phyloP scores from a whole-genome alignment of 1,140 invertebrate genomes.

The Hyposmocoma kahamanoa region DNA sequence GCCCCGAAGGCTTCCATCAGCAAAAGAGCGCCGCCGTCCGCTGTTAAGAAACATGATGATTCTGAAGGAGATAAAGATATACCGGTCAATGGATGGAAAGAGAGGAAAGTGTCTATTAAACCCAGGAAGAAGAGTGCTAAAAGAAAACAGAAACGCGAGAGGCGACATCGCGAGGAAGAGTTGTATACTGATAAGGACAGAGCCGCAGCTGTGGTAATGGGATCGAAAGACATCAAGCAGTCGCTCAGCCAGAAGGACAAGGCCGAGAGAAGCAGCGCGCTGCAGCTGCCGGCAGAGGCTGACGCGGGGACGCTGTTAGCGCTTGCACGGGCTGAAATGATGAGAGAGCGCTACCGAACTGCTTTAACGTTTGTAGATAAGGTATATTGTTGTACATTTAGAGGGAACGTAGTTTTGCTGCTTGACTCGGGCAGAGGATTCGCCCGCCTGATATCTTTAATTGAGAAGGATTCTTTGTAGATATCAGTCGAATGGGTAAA shows the following conservation, averaged over 20 bases:
- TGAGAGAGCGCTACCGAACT: conserved; percentile 79
- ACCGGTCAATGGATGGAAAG: conserved; percentile 27
- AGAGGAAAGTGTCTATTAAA: conserved; percentile 51
- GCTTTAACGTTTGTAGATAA: conserved; percentile 86
- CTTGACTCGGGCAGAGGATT: too few relatives aligned
- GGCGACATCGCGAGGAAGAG: conserved; percentile 81
- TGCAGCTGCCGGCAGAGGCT: conserved; percentile 86
- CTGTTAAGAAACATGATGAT: conserved; percentile 35
- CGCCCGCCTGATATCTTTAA: too few relatives aligned
- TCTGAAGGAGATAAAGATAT: conserved; percentile 38
- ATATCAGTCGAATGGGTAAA: too few relatives aligned
- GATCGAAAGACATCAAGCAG: conserved; percentile 87
- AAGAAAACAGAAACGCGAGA: conserved; percentile 69
- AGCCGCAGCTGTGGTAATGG: conserved; percentile 90
- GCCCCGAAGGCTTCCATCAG: conserved; percentile 65
- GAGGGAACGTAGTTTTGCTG: too few relatives aligned
- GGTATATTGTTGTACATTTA: too few relatives aligned
- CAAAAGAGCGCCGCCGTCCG: conserved; percentile 48
- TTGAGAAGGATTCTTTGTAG: too few relatives aligned
- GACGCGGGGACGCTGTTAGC: conserved; percentile 84
- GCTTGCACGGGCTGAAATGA: conserved; percentile 83
- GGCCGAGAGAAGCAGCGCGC: conserved; percentile 81
- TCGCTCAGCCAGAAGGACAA: conserved; percentile 86
- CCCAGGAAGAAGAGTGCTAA: conserved; percentile 45
- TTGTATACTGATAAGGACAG: conserved; percentile 92